Base-by-base conservation (phyloP, 2,888 invertebrate genomes). In the Ectemnius lituratus region DNA sequence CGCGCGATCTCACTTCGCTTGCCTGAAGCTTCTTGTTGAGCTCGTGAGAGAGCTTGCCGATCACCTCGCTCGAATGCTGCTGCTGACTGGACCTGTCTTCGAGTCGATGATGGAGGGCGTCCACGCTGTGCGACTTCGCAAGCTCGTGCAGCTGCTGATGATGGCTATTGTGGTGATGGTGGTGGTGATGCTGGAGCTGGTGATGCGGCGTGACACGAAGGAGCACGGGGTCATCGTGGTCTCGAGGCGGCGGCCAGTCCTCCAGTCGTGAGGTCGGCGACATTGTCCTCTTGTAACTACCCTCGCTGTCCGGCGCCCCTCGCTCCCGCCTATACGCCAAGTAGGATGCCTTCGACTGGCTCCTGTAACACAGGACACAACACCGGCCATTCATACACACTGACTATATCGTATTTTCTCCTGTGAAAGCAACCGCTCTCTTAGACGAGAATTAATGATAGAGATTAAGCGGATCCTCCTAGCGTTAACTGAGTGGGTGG, bases 311-410 rank as follows among this genome's bases (percentile, higher is more conserved):
- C 71, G 93, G 91, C 6, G 94, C 93, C 80, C 95, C 95, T 76
- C 94, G 92, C 86, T 95, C 95, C 68, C 95, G 93, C 56, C 95
- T 92, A 78, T 94, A 93, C n/a, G 95, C 94, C 91, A 95, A 91
- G 89, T 95, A 95, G 70, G 95, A 95, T 80, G 95, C 95, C 91
- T 95, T 95, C 66, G 95, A 95, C 88, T 95, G 95, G 88, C 94
- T 95, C 92, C 95, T 95, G 92, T 18, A 93, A 86, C 73, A 64
- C 67, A 73, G 47, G 16, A 1, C 18, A 52, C 47, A 59, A 64
- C 56, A 13, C 45, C 58, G 27, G 20, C 57, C 66, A 37, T 56
- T 61, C 47, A 52, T 52, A 52, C 1, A 16, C 16, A 52, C 16
- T 52, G 5, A 37, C 52, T 16, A 58, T 20, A 20, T 20, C 14